Evolutionary conservation across 2,113 vertebrate species (phyloP).

Genomic region (Cyrtonyx montezumae): DNA sequence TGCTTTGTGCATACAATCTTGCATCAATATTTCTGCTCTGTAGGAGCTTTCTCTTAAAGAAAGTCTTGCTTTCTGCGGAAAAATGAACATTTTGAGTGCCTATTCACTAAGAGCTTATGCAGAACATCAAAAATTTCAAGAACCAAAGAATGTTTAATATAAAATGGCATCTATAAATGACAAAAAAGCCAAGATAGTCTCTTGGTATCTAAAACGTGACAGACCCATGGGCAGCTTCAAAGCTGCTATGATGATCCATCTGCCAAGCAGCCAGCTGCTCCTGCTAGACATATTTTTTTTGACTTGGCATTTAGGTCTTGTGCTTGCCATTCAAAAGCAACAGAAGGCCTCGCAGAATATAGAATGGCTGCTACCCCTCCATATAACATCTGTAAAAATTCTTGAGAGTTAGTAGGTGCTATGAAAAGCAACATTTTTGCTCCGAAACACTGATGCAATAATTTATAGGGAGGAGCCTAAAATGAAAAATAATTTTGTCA

Average conservation of each 20-base stretch:
- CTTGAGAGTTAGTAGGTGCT: neutral
- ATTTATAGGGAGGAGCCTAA: neutral
- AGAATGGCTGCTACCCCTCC: neutral
- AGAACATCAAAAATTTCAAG: conserved; percentile 4
- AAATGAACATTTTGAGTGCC: neutral
- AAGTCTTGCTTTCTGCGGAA: neutral
- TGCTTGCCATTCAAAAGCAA: conserved; percentile 40
- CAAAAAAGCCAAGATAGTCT: conserved; percentile 57
- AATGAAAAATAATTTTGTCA: neutral
- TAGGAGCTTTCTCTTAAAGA: fast-evolving
- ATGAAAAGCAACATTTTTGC: neutral
- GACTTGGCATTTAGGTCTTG: conserved; percentile 58
- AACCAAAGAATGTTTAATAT: conserved; percentile 46
- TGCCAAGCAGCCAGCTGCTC: conserved; percentile 77
- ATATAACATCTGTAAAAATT: neutral
- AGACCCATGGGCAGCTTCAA: conserved; percentile 74
- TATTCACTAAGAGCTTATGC: neutral
- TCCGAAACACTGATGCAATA: neutral
- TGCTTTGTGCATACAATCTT: neutral
- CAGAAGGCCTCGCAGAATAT: conserved; percentile 28
- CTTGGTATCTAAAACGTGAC: conserved; percentile 59
- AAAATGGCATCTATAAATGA: conserved; percentile 64
- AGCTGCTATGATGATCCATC: conserved; percentile 56
- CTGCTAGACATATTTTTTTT: conserved; percentile 66
- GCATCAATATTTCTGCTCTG: neutral